phyloP scores from a whole-genome alignment of 2,113 vertebrate genomes.

The Mormyrus lacerda region DNA sequence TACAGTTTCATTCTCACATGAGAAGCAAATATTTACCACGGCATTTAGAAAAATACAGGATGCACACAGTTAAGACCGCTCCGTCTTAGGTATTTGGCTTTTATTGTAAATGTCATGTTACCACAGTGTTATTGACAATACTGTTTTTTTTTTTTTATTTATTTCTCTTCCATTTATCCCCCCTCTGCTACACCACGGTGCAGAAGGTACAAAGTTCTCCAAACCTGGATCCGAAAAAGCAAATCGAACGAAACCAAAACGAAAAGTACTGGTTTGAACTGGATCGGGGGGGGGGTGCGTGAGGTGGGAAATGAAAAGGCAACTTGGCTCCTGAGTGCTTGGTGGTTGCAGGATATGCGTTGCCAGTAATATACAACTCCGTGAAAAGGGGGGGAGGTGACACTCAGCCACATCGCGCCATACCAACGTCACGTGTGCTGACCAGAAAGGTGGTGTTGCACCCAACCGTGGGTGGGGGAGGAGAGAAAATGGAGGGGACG shows the following conservation, averaged over 20 bases:
- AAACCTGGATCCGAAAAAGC: constrained; percentile 65
- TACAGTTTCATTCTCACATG: constrained; percentile 50
- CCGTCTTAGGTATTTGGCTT: constrained; percentile 85
- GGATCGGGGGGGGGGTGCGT: constrained; percentile 54
- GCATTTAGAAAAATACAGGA: constrained; percentile 80
- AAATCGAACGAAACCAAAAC: constrained; percentile 68
- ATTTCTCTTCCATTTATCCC: background rate
- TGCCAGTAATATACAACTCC: constrained; percentile 30
- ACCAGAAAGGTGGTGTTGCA: constrained; percentile 28
- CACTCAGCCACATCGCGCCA: constrained; percentile 37
- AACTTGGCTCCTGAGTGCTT: constrained; percentile 78
- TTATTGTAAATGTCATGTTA: constrained; percentile 83
- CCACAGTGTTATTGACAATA: constrained; percentile 86
- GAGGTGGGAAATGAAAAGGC: constrained; percentile 52
- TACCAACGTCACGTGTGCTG: constrained; percentile 36
- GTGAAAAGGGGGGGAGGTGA: constrained; percentile 36
- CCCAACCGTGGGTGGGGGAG: constrained; percentile 4
- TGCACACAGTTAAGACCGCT: constrained; percentile 73
- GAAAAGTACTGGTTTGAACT: constrained; percentile 60
- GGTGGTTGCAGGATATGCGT: constrained; percentile 69
- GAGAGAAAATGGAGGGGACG: background rate
- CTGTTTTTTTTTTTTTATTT: constrained; percentile 54
- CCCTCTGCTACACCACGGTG: constrained; percentile 71
- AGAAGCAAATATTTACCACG: constrained; percentile 62
- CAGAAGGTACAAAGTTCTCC: constrained; percentile 63